Percentiles rank a stretch among this genome's conserved stretches.
These are phyloP conservation scores for Strigamia crassipes DNA, from an alignment of 2,888 invertebrate species.

Conservation along the genomic window DNA sequence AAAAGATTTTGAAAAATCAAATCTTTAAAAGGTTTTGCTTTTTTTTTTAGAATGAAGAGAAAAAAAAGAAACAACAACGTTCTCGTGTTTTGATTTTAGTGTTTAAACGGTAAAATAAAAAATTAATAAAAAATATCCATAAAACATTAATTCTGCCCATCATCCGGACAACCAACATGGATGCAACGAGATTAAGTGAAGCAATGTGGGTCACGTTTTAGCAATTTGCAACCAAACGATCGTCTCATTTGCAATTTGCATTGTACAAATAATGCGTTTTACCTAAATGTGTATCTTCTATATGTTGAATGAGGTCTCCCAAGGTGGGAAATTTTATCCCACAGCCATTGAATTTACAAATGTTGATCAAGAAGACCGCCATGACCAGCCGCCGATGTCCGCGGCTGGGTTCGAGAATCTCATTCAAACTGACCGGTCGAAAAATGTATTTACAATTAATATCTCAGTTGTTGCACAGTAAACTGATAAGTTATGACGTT, in stretches of 20 bases:
- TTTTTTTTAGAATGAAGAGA: no score
- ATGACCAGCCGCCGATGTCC: conserved; percentile 60
- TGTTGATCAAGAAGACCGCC: conserved; percentile 89
- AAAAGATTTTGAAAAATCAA: neutral
- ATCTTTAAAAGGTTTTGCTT: neutral
- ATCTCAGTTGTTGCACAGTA: neutral
- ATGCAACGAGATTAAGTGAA: neutral
- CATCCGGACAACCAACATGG: neutral
- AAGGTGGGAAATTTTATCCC: conserved; percentile 80
- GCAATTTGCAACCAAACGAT: neutral
- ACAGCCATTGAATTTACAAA: conserved; percentile 86
- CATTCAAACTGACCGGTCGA: neutral
- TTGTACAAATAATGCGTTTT: conserved; percentile 56
- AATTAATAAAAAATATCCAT: neutral
- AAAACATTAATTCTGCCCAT: neutral
- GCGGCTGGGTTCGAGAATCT: conserved; percentile 41
- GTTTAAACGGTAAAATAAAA: neutral
- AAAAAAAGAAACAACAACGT: neutral
- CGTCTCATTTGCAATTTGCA: neutral
- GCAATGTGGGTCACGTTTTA: neutral
- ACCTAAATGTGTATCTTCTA: conserved; percentile 87
- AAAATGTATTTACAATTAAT: neutral
- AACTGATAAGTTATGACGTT: neutral
- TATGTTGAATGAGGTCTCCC: conserved; percentile 81
- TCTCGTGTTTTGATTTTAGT: neutral